phyloP scores from a whole-genome alignment of 1,140 invertebrate species.

The Aphelenchoides avenae region DNA sequence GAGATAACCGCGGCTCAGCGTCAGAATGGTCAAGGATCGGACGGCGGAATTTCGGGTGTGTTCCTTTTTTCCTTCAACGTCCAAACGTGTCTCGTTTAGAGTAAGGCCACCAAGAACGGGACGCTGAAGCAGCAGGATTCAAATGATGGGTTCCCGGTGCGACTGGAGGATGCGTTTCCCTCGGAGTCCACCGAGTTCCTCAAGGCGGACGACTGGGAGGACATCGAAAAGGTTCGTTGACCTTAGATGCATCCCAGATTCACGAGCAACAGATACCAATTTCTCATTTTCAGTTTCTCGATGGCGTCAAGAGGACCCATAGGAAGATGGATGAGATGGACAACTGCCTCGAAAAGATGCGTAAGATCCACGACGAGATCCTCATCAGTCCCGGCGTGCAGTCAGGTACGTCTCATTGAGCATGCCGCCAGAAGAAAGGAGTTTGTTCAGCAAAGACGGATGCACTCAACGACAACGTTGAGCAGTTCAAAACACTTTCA shows the following conservation, averaged over 20 bases:
- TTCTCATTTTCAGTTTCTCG: conserved; percentile 31
- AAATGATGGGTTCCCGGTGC: conserved; percentile 14
- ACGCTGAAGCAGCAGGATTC: background rate
- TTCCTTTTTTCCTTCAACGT: conserved; percentile 19
- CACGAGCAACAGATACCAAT: no score
- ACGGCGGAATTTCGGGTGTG: conserved; percentile 34
- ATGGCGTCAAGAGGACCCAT: conserved; percentile 11
- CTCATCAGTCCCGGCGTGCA: conserved; percentile 27
- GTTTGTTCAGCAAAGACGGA: conserved; percentile 28
- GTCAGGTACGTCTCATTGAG: conserved; percentile 25
- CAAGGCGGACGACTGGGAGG: conserved; percentile 17
- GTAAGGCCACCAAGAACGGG: conserved; percentile 3
- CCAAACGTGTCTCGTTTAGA: conserved; percentile 1
- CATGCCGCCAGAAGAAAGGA: no score
- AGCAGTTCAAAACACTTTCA: conserved; percentile 18
- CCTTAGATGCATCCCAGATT: no score
- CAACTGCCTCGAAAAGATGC: conserved; percentile 14
- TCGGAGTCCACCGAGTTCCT: conserved; percentile 21
- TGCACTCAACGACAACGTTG: conserved; percentile 27
- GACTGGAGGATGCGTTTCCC: conserved; percentile 13
- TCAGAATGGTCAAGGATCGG: conserved; percentile 34
- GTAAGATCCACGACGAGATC: conserved; percentile 27
- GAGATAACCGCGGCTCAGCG: no score
- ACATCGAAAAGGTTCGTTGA: conserved; percentile 31
- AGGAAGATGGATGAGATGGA: conserved; percentile 26